These are phyloP conservation scores for Cylas formicarius DNA, from an alignment of 1,140 invertebrate species.

Conservation along the genomic window DNA sequence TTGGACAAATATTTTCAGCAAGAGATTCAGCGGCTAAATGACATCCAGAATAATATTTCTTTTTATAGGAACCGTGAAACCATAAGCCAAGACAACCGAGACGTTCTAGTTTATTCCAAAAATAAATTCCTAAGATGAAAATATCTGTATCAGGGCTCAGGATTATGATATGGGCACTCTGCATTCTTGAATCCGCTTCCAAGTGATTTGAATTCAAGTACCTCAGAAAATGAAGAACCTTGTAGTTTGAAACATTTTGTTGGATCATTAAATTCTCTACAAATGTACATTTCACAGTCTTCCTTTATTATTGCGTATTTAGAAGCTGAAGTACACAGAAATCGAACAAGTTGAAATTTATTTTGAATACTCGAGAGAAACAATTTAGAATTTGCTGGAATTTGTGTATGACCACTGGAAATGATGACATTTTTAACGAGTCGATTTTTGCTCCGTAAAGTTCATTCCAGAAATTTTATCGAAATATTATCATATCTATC, in stretches of 20 bases:
- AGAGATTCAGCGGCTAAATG: conserved; percentile 24
- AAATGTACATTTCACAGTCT: conserved; percentile 24
- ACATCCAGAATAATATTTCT: conserved; percentile 19
- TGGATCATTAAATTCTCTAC: conserved; percentile 27
- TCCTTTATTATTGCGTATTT: conserved; percentile 18
- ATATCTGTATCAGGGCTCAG: conserved; percentile 18
- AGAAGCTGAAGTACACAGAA: conserved; percentile 17
- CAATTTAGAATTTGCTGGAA: conserved; percentile 14
- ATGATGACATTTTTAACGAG: conserved; percentile 24
- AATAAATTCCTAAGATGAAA: conserved; percentile 20
- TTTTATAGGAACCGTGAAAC: conserved; percentile 16
- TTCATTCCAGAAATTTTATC: conserved; percentile 22
- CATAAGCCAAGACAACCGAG: conserved; percentile 19
- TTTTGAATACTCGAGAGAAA: conserved; percentile 22
- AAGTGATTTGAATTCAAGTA: conserved; percentile 22
- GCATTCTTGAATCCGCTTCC: conserved; percentile 10
- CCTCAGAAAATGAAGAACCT: conserved; percentile 22
- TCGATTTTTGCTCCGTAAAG: conserved; percentile 20
- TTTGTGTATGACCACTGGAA: conserved; percentile 18
- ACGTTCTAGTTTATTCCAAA: conserved; percentile 16
- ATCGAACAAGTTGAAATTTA: conserved; percentile 24
- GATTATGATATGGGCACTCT: conserved; percentile 5
- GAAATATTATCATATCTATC: conserved; percentile 20
- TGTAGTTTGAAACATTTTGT: conserved; percentile 24
- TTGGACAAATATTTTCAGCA: conserved; percentile 19